A percentile compares a stretch with the other conserved stretches of the same genome.
Conservation (phyloP, 2,888 invertebrate species). For the Lithosia quadra region DNA sequence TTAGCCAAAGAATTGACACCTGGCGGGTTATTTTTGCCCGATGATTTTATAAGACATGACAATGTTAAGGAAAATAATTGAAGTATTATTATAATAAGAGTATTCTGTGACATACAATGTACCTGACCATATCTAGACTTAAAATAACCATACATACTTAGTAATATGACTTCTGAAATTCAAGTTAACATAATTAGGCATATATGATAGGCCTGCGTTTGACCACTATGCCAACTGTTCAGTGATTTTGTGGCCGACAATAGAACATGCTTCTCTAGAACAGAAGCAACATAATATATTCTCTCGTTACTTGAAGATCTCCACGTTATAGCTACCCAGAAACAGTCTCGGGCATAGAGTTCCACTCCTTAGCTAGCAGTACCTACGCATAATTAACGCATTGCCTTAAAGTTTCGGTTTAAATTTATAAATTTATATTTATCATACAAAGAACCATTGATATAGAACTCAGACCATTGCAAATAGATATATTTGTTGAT, state of each 20-base stretch:
- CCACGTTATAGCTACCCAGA: background rate
- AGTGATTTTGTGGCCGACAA: too few relatives aligned
- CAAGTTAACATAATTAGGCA: too few relatives aligned
- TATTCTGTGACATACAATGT: background rate
- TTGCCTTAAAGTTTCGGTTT: too few relatives aligned
- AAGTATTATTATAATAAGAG: background rate
- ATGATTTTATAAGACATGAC: constrained; percentile 27
- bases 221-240: too few relatives aligned
- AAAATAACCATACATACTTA: background rate
- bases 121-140: background rate
- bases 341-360: background rate
- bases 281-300: too few relatives aligned
- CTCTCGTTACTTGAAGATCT: too few relatives aligned
- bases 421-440: too few relatives aligned
- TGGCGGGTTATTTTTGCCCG: constrained; percentile 29
- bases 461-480: background rate
- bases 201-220: background rate
- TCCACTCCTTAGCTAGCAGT: background rate
- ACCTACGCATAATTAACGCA: background rate
- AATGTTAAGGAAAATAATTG: background rate
- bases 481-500: background rate
- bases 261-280: too few relatives aligned
- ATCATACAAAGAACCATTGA: too few relatives aligned
- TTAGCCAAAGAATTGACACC: constrained; percentile 52
- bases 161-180: too few relatives aligned